Conservation (phyloP, 2,888 invertebrate genomes). For the Cotesia congregata region DNA sequence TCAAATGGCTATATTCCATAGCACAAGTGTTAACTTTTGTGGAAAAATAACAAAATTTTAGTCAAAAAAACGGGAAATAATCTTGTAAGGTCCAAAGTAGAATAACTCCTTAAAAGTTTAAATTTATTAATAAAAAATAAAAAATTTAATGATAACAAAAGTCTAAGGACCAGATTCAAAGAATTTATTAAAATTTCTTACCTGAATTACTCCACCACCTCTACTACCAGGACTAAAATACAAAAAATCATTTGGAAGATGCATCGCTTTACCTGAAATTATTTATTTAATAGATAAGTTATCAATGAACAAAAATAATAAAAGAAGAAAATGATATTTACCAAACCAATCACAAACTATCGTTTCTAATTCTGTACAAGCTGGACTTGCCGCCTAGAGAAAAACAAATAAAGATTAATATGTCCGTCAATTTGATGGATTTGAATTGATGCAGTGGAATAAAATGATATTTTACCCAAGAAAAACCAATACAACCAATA, state of each 20-base stretch:
- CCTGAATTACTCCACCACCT: conserved; percentile 87
- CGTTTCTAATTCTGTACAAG: conserved; percentile 88
- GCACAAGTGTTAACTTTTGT: no score
- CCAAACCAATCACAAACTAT: conserved; percentile 89
- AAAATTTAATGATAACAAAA: no score
- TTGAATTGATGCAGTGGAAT: neutral
- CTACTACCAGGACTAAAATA: conserved; percentile 72
- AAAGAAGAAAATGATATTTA: conserved; percentile 59
- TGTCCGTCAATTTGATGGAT: neutral
- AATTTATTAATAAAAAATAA: no score
- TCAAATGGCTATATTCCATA: no score
- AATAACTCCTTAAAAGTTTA: no score
- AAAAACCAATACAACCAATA: conserved; percentile 98
- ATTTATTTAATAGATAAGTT: neutral
- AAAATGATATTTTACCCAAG: conserved; percentile 74
- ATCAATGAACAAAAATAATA: neutral
- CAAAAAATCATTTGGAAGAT: conserved; percentile 80
- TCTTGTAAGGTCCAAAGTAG: no score
- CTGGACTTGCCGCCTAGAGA: conserved; percentile 80
- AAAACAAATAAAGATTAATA: neutral
- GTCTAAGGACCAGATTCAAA: no score
- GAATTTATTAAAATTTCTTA: neutral
- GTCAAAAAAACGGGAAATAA: no score
- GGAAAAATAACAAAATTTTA: no score
- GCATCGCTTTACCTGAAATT: conserved; percentile 72